Evolutionary conservation across 2,797 vertebrate genomes (phyloP).

Genomic region (Coregonus sp.): DNA sequence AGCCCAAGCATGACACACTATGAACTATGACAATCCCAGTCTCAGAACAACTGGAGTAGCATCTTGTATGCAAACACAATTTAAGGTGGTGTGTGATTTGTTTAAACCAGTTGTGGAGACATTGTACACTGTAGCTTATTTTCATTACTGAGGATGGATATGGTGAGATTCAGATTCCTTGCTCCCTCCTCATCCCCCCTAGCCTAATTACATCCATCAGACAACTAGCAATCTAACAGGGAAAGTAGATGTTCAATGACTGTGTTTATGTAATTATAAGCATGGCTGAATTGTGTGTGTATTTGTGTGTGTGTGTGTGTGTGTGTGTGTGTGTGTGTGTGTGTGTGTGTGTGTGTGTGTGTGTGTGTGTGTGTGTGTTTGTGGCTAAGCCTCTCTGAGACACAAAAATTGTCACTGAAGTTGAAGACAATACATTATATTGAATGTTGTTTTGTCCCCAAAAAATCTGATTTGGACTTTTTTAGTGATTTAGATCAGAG

Average conservation of each 20-base stretch:
- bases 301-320: neutral
- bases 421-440: neutral
- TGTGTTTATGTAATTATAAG: conserved; percentile 9
- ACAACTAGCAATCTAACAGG: neutral
- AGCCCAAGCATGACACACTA: neutral
- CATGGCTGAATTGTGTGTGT: conserved; percentile 16
- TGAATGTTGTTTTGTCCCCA: neutral
- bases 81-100: conserved; percentile 1
- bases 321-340: neutral
- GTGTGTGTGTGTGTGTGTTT: conserved; percentile 2
- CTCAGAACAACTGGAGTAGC: conserved; percentile 10
- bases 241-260: neutral
- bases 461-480: neutral
- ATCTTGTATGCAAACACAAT: conserved; percentile 3
- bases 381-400: neutral
- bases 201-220: neutral
- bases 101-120: neutral
- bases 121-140: conserved; percentile 2
- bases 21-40: conserved; percentile 10
- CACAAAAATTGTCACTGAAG: neutral
- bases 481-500: neutral
- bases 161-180: neutral
- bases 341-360: conserved; percentile 6
- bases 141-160: conserved; percentile 12
- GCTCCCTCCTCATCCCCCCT: too few species aligned